Evolutionary conservation across 2,888 invertebrate species (phyloP), one percentile per base, ranked within the genome.

Genomic region (Beris chalybata): DNA sequence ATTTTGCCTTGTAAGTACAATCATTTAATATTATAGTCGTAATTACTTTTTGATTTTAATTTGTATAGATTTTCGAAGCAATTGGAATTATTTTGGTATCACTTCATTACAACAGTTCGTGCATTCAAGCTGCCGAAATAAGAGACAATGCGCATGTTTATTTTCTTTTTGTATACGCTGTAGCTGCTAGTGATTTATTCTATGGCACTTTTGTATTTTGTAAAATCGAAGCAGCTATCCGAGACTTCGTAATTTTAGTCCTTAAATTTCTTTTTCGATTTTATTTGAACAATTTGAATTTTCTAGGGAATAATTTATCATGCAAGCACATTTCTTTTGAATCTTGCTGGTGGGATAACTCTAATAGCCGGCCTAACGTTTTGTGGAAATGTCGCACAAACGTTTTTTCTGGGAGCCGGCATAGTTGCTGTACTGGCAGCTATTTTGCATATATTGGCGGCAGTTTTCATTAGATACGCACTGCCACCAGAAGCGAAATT

Each of bases 301-400:
- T 53, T 53, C 31, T 38, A 56, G 65, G 44, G 15, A 6, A 1
- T 53, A 9, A 9, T 54, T 5, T 64, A 44, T 30, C 64, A 64
- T n/a, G 22, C 13, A 11, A 6, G 50, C 22, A 58, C 70, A 12
- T 32, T 64, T 4, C 2, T 57, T 1, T 48, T 71, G 22, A 64
- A 67, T 11, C 4, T 70, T 7, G 12, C 15, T 30, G 64, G 69
- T 3, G 57, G 64, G 1, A 11, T 56, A 11, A 29, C n/a, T 2
- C 44, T 71, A 6, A 44, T 43, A 11, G 29, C 7, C 3, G 66
- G 67, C 30, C 48, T 72, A 13, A 71, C 72, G n/a, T 68, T 52
- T 55, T 72, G 72, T 47, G 71, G 72, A 5, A 71, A 72, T 63
- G 6, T 11, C 29, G 66, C 69, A 29, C 71, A 72, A 57, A 38